These are phyloP conservation scores for Eueremaeus valkanovi DNA, from an alignment of 2,888 invertebrate species.

Conservation along the genomic window DNA sequence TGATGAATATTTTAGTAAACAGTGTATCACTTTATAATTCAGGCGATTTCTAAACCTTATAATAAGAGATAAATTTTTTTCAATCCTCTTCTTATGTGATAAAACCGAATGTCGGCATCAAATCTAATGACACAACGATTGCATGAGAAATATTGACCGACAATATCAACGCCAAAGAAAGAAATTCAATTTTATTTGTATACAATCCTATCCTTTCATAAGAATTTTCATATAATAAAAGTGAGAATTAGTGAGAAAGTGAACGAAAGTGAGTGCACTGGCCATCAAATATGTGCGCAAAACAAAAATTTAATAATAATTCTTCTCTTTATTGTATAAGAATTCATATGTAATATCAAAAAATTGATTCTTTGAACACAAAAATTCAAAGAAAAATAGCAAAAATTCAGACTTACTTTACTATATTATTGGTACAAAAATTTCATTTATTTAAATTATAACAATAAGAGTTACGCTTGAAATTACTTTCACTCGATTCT, in stretches of 20 bases:
- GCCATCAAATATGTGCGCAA: slow-evolving; percentile 7
- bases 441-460: no score
- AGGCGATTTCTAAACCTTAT: not conserved
- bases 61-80: slow-evolving; percentile 20
- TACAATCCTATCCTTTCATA: slow-evolving; percentile 25
- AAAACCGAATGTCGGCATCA: slow-evolving; percentile 1
- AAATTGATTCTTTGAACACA: slow-evolving; percentile 20
- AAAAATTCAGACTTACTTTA: not conserved
- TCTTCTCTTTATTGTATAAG: no score
- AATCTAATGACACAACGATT: slow-evolving; percentile 8
- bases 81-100: slow-evolving; percentile 10
- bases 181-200: no score
- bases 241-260: slow-evolving; percentile 10
- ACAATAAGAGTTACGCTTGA: not conserved
- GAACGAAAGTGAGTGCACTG: slow-evolving; percentile 20
- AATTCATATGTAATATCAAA: not conserved
- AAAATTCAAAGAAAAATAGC: no score
- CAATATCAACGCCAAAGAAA: not conserved
- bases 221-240: slow-evolving; percentile 7
- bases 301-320: slow-evolving; percentile 7
- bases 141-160: slow-evolving; percentile 3
- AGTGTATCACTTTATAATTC: slow-evolving; percentile 13
- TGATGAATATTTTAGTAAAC: not conserved
- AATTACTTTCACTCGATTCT: not conserved
- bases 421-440: no score